Conservation (phyloP, 2,888 invertebrate genomes). For the Lottia scabra region DNA sequence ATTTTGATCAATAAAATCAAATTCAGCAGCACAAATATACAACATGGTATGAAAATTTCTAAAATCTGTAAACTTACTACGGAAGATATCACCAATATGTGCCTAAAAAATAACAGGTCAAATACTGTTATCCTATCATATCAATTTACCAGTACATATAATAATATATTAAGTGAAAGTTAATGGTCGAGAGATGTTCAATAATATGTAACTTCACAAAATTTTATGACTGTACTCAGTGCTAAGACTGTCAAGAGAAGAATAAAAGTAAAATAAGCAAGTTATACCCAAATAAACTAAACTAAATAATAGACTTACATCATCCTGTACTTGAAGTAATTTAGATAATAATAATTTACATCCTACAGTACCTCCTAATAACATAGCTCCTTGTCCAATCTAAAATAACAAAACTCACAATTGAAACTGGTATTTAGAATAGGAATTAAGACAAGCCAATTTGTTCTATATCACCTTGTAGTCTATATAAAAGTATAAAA, state of each 20-base stretch:
- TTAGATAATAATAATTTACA: slow-evolving; percentile 66
- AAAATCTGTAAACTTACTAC: slow-evolving; percentile 78
- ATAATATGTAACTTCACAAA: too few species aligned
- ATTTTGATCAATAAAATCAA: slow-evolving; percentile 77
- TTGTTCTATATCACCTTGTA: too few species aligned
- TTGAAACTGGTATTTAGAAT: background rate
- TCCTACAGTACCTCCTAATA: slow-evolving; percentile 62
- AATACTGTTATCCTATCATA: background rate
- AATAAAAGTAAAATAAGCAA: background rate
- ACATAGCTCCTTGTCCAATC: slow-evolving; percentile 58
- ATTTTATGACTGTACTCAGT: too few species aligned
- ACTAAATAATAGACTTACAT: slow-evolving; percentile 61
- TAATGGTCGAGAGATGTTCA: too few species aligned
- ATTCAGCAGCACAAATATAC: slow-evolving; percentile 83
- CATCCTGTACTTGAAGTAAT: slow-evolving; percentile 67
- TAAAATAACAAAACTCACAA: slow-evolving; percentile 36
- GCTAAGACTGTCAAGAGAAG: background rate
- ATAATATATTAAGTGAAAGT: too few species aligned
- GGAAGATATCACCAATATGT: slow-evolving; percentile 80
- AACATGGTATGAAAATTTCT: slow-evolving; percentile 82
- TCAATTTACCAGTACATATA: too few species aligned
- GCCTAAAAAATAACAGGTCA: slow-evolving; percentile 69
- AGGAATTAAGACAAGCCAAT: background rate
- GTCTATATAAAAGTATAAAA: too few species aligned
- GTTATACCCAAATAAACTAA: too few species aligned